These are phyloP conservation scores for Pammene fasciana DNA, from an alignment of 2,888 invertebrate genomes.

Conservation along the genomic window DNA sequence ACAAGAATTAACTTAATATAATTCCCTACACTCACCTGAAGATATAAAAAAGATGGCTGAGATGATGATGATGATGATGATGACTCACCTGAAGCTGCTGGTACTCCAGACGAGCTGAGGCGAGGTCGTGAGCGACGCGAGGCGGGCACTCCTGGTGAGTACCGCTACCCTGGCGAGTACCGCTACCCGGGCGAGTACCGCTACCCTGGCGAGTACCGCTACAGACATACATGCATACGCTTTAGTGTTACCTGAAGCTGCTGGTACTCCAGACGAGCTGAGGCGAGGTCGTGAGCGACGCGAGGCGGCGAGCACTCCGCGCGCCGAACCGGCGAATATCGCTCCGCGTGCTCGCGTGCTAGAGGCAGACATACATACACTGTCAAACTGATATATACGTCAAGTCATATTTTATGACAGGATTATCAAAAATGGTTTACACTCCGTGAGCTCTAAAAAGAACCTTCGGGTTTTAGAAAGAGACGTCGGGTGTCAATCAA, in stretches of 20 bases:
- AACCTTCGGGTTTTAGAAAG: too few relatives aligned
- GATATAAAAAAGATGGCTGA: too few relatives aligned
- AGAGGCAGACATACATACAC: conserved; percentile 10
- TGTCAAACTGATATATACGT: background rate
- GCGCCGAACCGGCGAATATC: conserved; percentile 95
- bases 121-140: conserved; percentile 75
- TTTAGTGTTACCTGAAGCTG: conserved; percentile 87
- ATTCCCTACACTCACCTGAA: too few relatives aligned
- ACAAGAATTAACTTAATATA: too few relatives aligned
- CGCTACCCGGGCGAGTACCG: conserved; percentile 89
- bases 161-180: conserved; percentile 96
- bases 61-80: too few relatives aligned
- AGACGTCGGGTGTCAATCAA: too few relatives aligned
- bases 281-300: conserved; percentile 78
- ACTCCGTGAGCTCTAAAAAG: too few relatives aligned
- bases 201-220: too few relatives aligned
- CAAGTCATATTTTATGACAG: too few relatives aligned
- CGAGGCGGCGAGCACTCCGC: conserved; percentile 89
- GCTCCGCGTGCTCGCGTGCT: conserved; percentile 87
- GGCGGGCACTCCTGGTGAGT: conserved; percentile 91
- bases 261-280: conserved; percentile 91
- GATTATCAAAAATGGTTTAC: too few relatives aligned
- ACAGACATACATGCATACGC: too few relatives aligned
- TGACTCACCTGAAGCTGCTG: conserved; percentile 90
- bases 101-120: conserved; percentile 89